phyloP scores from a whole-genome alignment of 1,140 invertebrate species.

The Polypedilum pembai region DNA sequence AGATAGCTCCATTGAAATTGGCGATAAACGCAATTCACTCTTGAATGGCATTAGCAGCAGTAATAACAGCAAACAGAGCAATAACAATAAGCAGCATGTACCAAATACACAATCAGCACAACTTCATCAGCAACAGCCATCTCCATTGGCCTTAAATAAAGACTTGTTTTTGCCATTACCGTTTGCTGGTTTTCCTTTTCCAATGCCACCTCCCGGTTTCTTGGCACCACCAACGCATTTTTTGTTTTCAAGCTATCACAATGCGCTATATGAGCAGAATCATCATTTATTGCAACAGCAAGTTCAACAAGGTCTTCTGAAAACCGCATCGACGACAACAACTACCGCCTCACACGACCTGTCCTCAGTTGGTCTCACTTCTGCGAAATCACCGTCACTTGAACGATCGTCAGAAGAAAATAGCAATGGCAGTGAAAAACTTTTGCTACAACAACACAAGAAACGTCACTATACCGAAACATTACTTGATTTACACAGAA shows the following conservation, averaged over 20 bases:
- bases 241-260: constrained; percentile 57
- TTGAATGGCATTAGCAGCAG: constrained; percentile 31
- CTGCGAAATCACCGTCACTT: constrained; percentile 32
- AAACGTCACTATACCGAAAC: constrained; percentile 42
- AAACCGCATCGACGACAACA: constrained; percentile 43
- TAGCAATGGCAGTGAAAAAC: constrained; percentile 32
- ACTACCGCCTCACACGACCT: constrained; percentile 31
- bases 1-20: constrained; percentile 59
- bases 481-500: constrained; percentile 27
- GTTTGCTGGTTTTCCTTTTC: constrained; percentile 52
- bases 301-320: constrained; percentile 48
- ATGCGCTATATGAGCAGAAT: constrained; percentile 50
- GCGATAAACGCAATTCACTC: constrained; percentile 44
- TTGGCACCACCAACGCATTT: constrained; percentile 54
- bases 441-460: constrained; percentile 46
- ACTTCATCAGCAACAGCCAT: constrained; percentile 40
- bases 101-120: constrained; percentile 37
- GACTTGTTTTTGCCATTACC: constrained; percentile 51
- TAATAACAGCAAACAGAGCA: constrained; percentile 38
- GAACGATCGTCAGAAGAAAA: constrained; percentile 36
- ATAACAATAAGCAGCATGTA: constrained; percentile 18
- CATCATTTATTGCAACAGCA: constrained; percentile 21
- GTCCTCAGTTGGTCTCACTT: constrained; percentile 29
- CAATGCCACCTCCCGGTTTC: constrained; percentile 56
- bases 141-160: constrained; percentile 47